phyloP scores from a whole-genome alignment of 2,113 vertebrate species.

The Pagrus major region DNA sequence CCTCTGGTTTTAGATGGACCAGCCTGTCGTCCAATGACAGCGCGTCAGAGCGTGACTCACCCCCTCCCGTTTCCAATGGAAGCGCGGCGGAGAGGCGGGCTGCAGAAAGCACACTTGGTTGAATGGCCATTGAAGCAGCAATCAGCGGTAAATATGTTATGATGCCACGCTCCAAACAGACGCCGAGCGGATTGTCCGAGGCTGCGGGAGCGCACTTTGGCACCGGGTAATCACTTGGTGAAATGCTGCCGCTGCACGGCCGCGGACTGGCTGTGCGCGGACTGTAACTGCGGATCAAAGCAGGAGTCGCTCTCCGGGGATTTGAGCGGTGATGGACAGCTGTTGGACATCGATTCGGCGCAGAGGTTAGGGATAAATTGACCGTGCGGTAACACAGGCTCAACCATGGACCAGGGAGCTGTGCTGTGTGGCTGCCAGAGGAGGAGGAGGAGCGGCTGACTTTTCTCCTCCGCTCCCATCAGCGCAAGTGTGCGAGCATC shows the following conservation, averaged over 20 bases:
- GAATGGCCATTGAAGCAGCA: conserved; percentile 81
- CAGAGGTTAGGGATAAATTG: conserved; percentile 18
- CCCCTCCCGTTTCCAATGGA: conserved; percentile 79
- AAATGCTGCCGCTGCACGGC: neutral
- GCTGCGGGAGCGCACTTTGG: conserved; percentile 18
- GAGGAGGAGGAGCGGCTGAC: conserved; percentile 58
- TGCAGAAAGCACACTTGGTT: conserved; percentile 84
- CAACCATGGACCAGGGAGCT: conserved; percentile 43
- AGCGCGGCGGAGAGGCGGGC: conserved; percentile 74
- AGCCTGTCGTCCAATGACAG: conserved; percentile 80
- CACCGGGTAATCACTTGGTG: neutral
- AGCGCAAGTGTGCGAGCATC: conserved; percentile 39
- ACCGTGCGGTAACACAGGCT: neutral
- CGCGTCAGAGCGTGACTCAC: conserved; percentile 70
- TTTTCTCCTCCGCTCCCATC: conserved; percentile 29
- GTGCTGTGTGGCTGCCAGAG: conserved; percentile 12
- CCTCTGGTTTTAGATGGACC: conserved; percentile 52
- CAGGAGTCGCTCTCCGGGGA: conserved; percentile 36
- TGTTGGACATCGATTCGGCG: conserved; percentile 54
- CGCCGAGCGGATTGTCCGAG: conserved; percentile 27
- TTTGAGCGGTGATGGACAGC: conserved; percentile 65
- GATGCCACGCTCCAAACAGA: conserved; percentile 65
- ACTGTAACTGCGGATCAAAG: conserved; percentile 11
- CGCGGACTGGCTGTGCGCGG: neutral
- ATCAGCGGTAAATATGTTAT: conserved; percentile 69